These are phyloP conservation scores for Cinclus mexicanus DNA, from an alignment of 2,113 vertebrate genomes.

Conservation along the genomic window DNA sequence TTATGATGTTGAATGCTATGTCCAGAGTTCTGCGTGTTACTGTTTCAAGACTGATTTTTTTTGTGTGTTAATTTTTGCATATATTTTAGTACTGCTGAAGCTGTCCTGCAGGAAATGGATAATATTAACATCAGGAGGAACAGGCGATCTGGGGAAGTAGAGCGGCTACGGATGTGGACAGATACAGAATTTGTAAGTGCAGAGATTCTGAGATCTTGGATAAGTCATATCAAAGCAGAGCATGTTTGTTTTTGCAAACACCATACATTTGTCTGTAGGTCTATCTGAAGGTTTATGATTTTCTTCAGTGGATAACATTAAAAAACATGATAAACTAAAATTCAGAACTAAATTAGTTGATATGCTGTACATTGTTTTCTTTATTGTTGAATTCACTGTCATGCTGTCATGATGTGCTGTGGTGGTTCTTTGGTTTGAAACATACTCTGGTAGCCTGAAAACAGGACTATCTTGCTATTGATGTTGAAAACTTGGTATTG, in stretches of 20 bases:
- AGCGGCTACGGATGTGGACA: conserved; percentile 98
- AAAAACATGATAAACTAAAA: not conserved
- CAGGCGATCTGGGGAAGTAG: conserved; percentile 88
- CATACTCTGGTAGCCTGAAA: not conserved
- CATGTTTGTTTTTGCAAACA: not conserved
- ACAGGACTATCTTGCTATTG: not conserved
- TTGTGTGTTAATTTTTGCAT: not conserved
- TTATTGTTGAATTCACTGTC: not conserved
- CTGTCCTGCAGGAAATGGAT: conserved; percentile 98
- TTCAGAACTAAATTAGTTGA: not conserved
- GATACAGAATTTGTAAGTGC: conserved; percentile 93
- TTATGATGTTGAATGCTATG: not conserved
- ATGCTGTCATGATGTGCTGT: not conserved
- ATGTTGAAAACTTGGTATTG: not conserved
- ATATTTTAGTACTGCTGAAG: conserved; percentile 89
- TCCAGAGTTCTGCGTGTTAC: not conserved
- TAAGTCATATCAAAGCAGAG: not conserved
- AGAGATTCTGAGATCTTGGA: not conserved
- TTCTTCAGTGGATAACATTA: not conserved
- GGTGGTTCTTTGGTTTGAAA: not conserved
- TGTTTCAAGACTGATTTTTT: not conserved
- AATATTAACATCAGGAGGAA: conserved; percentile 97
- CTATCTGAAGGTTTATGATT: not conserved
- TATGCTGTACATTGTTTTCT: not conserved
- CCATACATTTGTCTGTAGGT: not conserved